A percentile compares a stretch with the other conserved stretches of the same genome.
Conservation (phyloP, 1,140 invertebrate species). For the Pachyrhynchus sulphureomaculatus region DNA sequence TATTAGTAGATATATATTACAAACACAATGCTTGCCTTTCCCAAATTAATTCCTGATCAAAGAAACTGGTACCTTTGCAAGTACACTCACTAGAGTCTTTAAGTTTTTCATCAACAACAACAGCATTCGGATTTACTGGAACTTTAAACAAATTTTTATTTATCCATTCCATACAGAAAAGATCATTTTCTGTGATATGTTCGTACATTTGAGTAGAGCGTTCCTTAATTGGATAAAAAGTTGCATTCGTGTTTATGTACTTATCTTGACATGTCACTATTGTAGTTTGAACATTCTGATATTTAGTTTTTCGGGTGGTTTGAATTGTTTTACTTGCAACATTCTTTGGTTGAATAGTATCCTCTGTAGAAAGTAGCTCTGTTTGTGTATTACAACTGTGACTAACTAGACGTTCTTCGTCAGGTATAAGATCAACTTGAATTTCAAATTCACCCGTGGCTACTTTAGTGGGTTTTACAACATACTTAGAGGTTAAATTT, state of each 20-base stretch:
- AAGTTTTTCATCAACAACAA: conserved; percentile 33
- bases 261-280: not conserved
- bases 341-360: not conserved
- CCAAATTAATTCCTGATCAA: conserved; percentile 19
- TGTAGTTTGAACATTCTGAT: not conserved
- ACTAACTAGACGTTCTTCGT: not conserved
- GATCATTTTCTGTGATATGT: conserved; percentile 34
- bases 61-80: conserved; percentile 6
- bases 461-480: no score
- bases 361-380: not conserved
- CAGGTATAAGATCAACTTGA: not conserved
- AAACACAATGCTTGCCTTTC: conserved; percentile 14
- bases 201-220: conserved; percentile 22
- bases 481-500: not conserved
- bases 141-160: conserved; percentile 37
- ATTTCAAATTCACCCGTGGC: not conserved
- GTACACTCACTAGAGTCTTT: conserved; percentile 31
- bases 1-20: not conserved
- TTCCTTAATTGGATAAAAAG: not conserved
- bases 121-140: conserved; percentile 31
- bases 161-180: conserved; percentile 39
- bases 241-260: not conserved
- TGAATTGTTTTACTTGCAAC: not conserved
- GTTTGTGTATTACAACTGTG: conserved; percentile 4
- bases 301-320: not conserved